Evolutionary conservation across 2,113 vertebrate species (phyloP).

Genomic region (Festucalex cinctus): DNA sequence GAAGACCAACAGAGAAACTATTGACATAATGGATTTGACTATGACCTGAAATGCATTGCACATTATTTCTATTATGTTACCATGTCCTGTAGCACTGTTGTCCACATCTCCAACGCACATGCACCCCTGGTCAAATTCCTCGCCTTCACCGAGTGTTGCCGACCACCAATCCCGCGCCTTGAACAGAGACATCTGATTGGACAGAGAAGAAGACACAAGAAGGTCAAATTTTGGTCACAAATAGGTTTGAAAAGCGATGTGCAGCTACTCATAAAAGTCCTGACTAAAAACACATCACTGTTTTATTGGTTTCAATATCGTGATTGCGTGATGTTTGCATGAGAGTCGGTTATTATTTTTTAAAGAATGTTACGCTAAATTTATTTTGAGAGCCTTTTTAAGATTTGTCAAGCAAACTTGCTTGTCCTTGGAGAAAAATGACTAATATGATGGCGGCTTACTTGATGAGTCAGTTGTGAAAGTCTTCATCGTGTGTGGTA

Average conservation of each 20-base stretch:
- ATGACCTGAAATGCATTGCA: background rate
- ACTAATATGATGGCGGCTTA: background rate
- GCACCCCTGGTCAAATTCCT: slow-evolving; percentile 97
- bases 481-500: background rate
- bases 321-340: too few relatives aligned
- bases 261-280: too few relatives aligned
- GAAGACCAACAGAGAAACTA: background rate
- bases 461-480: background rate
- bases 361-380: too few relatives aligned
- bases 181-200: slow-evolving; percentile 87
- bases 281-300: too few relatives aligned
- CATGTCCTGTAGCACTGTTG: slow-evolving; percentile 84
- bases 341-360: too few relatives aligned
- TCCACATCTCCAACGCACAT: slow-evolving; percentile 91
- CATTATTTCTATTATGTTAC: slow-evolving; percentile 54
- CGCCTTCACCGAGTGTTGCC: slow-evolving; percentile 81
- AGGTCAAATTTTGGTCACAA: slow-evolving; percentile 1
- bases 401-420: too few relatives aligned
- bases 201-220: slow-evolving; percentile 16
- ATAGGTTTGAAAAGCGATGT: background rate
- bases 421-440: background rate
- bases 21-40: background rate
- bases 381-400: too few relatives aligned
- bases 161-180: slow-evolving; percentile 99
- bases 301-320: too few relatives aligned